Evolutionary conservation across 2,888 invertebrate genomes (phyloP).

Genomic region (Abscondita cerata): DNA sequence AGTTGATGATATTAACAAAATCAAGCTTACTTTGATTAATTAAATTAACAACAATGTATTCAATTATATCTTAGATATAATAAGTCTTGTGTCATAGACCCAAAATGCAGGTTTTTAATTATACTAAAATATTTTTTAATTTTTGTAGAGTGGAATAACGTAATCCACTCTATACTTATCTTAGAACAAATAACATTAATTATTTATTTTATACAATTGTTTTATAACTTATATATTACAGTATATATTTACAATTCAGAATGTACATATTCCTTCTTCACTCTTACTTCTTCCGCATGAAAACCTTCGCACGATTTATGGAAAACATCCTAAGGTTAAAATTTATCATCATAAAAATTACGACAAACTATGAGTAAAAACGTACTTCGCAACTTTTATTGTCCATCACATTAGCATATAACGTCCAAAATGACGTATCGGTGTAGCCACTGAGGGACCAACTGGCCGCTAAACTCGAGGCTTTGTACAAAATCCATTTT

Average conservation of each 20-base stretch:
- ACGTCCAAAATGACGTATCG: conserved; percentile 78
- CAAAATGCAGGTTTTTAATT: too few relatives aligned
- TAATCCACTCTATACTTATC: neutral
- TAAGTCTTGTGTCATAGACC: too few relatives aligned
- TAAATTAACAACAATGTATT: too few relatives aligned
- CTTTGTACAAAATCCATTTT: conserved; percentile 74
- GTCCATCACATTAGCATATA: conserved; percentile 77
- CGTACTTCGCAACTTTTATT: conserved; percentile 75
- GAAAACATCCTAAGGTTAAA: conserved; percentile 65
- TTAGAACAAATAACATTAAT: neutral
- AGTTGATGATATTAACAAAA: too few relatives aligned
- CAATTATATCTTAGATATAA: too few relatives aligned
- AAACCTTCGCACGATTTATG: conserved; percentile 78
- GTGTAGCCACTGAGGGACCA: conserved; percentile 79
- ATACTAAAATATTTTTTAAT: too few relatives aligned
- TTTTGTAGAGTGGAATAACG: too few relatives aligned
- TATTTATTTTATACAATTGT: neutral
- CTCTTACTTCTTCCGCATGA: conserved; percentile 82
- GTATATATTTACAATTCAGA: conserved; percentile 70
- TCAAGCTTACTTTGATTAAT: too few relatives aligned
- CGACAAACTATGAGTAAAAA: conserved; percentile 35
- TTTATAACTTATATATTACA: neutral
- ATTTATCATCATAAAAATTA: neutral
- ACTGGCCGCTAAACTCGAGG: conserved; percentile 77
- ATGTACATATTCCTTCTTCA: conserved; percentile 83